Conservation (phyloP, 2,113 vertebrate genomes). For the Labeo catla region DNA sequence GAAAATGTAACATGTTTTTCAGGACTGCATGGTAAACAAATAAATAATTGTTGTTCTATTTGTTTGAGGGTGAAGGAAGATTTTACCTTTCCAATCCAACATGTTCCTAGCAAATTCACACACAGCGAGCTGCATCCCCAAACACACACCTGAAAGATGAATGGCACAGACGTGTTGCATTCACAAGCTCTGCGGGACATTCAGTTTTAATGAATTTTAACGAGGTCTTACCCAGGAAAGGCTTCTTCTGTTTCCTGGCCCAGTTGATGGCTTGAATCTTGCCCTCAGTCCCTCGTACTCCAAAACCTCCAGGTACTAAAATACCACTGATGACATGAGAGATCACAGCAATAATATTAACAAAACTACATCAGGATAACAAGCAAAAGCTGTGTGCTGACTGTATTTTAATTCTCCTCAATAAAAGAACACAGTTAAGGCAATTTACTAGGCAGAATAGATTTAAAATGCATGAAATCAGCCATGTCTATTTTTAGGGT, state of each 20-base stretch:
- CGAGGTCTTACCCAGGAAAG: slow-evolving; percentile 84
- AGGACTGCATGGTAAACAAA: background rate
- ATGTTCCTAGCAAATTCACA: slow-evolving; percentile 90
- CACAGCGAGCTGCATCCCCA: slow-evolving; percentile 96
- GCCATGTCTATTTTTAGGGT: background rate
- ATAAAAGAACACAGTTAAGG: background rate
- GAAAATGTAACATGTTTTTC: background rate
- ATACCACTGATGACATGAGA: slow-evolving; percentile 78
- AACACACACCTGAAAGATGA: slow-evolving; percentile 85
- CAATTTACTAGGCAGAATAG: background rate
- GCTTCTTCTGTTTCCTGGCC: slow-evolving; percentile 95
- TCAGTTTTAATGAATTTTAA: background rate
- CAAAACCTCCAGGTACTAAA: slow-evolving; percentile 95
- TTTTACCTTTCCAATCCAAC: slow-evolving; percentile 88
- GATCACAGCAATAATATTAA: background rate
- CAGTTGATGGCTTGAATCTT: slow-evolving; percentile 96
- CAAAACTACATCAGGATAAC: background rate
- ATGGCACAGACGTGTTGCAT: background rate
- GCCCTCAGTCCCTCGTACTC: slow-evolving; percentile 93
- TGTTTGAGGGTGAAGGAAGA: background rate
- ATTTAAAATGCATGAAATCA: background rate
- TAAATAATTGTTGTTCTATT: background rate
- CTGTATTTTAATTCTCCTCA: background rate
- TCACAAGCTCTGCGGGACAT: background rate
- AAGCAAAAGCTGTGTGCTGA: background rate